Base-by-base conservation (phyloP, 2,797 vertebrate genomes). In the Philypnodon macrostomus region DNA sequence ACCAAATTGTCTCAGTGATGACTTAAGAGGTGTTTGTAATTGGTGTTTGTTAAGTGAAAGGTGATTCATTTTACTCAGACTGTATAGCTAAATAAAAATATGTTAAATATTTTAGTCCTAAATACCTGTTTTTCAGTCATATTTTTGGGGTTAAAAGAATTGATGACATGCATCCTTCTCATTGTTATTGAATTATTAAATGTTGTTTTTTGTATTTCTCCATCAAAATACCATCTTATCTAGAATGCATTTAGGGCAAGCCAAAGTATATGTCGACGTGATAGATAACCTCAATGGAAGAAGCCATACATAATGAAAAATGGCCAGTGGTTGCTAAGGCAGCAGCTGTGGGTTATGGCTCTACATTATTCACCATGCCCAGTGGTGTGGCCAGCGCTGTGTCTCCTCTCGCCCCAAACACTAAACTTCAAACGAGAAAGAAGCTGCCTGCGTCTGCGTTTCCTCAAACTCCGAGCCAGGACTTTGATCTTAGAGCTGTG, bases 351-450 rank as follows among this genome's bases (percentile, higher is more conserved):
- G 73, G 70, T 77, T 70, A 64, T 44, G 52, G 70, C 60, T 70
- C 73, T 87, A 51, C 78, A 84, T 85, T 84, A 85, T 85, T 88
- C 77, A 85, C 70, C 53, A 49, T 58, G 70, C 70, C 73, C 70
- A 36, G 65, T 71, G 67, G 78, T 80, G 64, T 58, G 70, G 66
- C 67, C 46, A 27, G 65, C 58, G 64, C 60, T 32, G 2, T 53
- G 66, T 34, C 63, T 56, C 37, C 56, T 54, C 42, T 58, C 15
- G 5, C 49, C 56, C 31, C n/a, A 72, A n/a, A 40, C 56, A 49
- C 48, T 11, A 23, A n/a, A 76, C 67, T 84, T 87, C 71, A 88
- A 85, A 85, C 48, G 77, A 46, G 51, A 54, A 69, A 54, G 62
- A 56, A 38, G 58, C 59, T 81, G 74, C 72, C 63, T 32, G 52